Conservation (phyloP, 2,797 vertebrate genomes). For the Helarctos malayanus region DNA sequence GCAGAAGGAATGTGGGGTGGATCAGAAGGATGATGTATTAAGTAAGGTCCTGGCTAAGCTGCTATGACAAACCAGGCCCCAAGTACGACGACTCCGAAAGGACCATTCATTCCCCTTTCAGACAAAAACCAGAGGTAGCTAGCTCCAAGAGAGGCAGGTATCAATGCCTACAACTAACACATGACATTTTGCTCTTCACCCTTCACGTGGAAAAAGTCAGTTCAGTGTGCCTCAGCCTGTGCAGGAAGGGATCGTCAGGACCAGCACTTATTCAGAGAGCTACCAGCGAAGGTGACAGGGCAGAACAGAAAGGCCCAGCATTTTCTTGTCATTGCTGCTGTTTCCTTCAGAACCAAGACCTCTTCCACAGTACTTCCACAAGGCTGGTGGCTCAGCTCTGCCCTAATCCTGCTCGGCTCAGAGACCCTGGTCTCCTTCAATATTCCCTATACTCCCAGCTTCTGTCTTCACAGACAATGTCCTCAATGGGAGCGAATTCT, state of each 20-base stretch:
- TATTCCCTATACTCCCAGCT: neutral
- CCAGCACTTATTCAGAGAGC: neutral
- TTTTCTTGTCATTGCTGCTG: neutral
- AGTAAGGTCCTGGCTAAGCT: conserved; percentile 22
- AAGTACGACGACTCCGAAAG: neutral
- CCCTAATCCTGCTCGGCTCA: neutral
- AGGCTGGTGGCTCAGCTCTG: neutral
- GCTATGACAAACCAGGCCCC: conserved; percentile 66
- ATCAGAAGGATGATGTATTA: conserved; percentile 25
- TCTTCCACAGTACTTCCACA: neutral
- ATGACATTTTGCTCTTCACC: neutral
- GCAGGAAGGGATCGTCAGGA: neutral
- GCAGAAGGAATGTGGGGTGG: conserved; percentile 46
- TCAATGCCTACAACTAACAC: neutral
- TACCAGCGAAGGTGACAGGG: neutral
- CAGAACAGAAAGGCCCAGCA: neutral
- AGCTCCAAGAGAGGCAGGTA: neutral
- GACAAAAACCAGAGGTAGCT: neutral
- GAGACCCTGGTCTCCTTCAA: neutral
- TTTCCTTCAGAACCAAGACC: neutral
- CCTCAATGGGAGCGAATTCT: neutral
- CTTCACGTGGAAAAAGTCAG: neutral
- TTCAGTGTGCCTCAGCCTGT: neutral
- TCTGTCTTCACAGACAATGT: conserved; percentile 22
- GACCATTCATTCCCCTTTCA: neutral